Evolutionary conservation across 2,888 invertebrate species (phyloP).

Genomic region (Ectobius pallidus): DNA sequence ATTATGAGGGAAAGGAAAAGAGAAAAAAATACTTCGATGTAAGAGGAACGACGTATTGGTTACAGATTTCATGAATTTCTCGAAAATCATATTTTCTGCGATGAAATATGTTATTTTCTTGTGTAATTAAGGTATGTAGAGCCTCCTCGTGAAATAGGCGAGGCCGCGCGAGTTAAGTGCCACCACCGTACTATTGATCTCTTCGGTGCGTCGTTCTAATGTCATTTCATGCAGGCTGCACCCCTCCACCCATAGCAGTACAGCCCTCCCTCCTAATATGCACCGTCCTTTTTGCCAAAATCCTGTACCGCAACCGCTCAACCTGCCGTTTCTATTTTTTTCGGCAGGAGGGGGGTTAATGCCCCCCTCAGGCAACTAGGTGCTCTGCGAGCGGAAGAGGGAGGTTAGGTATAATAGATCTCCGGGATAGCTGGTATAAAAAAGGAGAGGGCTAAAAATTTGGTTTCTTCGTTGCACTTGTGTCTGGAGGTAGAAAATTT

Average conservation of each 20-base stretch:
- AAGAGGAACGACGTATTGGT: too few species aligned
- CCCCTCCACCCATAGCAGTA: constrained; percentile 25
- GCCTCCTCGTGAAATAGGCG: too few species aligned
- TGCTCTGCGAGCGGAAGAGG: constrained; percentile 5
- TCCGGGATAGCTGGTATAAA: not conserved
- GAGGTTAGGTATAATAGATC: not conserved
- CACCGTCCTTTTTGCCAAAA: constrained; percentile 24
- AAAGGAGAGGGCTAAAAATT: constrained; percentile 4
- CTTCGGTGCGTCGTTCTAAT: constrained; percentile 42
- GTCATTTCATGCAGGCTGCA: constrained; percentile 42
- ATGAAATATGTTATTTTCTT: too few species aligned
- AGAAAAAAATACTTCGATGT: too few species aligned
- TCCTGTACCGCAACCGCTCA: constrained; percentile 9
- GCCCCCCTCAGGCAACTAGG: not conserved
- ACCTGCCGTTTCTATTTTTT: constrained; percentile 25
- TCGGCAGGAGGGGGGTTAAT: not conserved
- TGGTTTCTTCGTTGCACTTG: constrained; percentile 4
- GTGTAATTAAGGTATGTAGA: too few species aligned
- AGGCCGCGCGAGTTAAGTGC: constrained; percentile 11
- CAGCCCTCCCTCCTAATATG: constrained; percentile 16
- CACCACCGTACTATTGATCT: constrained; percentile 42
- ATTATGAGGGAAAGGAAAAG: too few species aligned
- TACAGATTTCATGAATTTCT: too few species aligned
- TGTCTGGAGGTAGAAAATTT: constrained; percentile 18
- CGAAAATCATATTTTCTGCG: too few species aligned